Evolutionary conservation across 2,888 invertebrate species (phyloP), one percentile per base, ranked within the genome.

Genomic region (Yponomeuta malinellus): DNA sequence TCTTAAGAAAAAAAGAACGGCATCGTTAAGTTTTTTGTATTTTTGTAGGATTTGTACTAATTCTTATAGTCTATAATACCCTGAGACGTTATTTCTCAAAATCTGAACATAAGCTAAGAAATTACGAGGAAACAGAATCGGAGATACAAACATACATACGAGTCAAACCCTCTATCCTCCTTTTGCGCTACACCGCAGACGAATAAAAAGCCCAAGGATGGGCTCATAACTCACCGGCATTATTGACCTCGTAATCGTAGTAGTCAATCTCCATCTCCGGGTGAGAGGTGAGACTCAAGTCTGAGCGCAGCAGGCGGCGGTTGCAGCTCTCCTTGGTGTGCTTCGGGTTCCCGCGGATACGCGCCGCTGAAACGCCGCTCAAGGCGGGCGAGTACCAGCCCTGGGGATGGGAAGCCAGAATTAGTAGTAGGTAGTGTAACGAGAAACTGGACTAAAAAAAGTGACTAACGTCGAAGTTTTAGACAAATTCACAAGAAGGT

Each of bases 231-330:
- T 83, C 80, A 90, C 92, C 92, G 80, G 92, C 92, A 74, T 97
- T 97, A 70, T 95, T 95, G 9, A 97, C 97, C 89, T 97, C 97
- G 78, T 97, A 97, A 81, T 97, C 97, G 81, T 97, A 97, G 79
- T 97, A 97, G 83, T 97, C 97, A 74, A 97, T 92, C 84, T 97
- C 97, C 79, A 97, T 93, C 79, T 97, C 97, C 69, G 96, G 96
- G 68, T 94, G 95, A 5, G 94, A 95, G 12, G 94, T 95, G 43
- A 97, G 89, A 70, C 97, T 97, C 77, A 96, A 95, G 80, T 97
- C 97, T 0, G 97, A 97, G 43, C 96, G 88, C 29, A 91, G 80
- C 2, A 91, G 81, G 73, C 95, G 95, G 2, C 96, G 93, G 85
- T 97, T 97, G 79, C 95, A 93, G 73, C 94, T 95, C 76, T 97